Conservation (phyloP, 2,797 vertebrate species). For the Dromococcyx pavoninus region DNA sequence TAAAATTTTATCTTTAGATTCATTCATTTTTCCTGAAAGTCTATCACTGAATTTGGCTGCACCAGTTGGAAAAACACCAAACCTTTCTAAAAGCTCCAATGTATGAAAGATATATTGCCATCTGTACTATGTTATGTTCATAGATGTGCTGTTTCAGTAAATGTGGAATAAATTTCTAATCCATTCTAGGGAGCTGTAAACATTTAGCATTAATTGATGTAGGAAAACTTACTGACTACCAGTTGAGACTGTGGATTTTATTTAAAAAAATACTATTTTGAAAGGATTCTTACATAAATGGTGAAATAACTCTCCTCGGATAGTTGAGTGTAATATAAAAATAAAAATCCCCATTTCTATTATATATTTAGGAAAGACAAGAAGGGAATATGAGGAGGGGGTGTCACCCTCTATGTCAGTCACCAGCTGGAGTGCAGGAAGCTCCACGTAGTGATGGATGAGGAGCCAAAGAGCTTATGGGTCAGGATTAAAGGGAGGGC, state of each 20-base stretch:
- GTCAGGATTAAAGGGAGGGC: too few species aligned
- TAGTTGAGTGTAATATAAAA: neutral
- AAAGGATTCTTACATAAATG: neutral
- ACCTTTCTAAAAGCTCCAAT: neutral
- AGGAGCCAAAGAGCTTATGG: too few species aligned
- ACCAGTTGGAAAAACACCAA: neutral
- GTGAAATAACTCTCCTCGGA: neutral
- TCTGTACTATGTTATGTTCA: neutral
- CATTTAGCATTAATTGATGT: neutral
- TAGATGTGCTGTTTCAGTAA: neutral
- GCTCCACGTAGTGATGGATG: too few species aligned
- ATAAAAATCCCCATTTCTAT: fast-evolving
- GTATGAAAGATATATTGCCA: neutral
- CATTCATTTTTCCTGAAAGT: neutral
- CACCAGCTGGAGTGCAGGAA: too few species aligned
- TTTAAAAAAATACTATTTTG: neutral
- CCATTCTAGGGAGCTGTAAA: neutral
- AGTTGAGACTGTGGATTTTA: neutral
- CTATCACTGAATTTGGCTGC: neutral
- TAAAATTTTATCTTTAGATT: neutral
- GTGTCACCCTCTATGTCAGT: too few species aligned
- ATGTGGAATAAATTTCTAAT: neutral
- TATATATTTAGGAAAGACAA: neutral
- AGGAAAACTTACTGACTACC: neutral
- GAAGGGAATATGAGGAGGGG: too few species aligned